Conservation (phyloP, 2,113 vertebrate species). For the Camarhynchus parvulus region DNA sequence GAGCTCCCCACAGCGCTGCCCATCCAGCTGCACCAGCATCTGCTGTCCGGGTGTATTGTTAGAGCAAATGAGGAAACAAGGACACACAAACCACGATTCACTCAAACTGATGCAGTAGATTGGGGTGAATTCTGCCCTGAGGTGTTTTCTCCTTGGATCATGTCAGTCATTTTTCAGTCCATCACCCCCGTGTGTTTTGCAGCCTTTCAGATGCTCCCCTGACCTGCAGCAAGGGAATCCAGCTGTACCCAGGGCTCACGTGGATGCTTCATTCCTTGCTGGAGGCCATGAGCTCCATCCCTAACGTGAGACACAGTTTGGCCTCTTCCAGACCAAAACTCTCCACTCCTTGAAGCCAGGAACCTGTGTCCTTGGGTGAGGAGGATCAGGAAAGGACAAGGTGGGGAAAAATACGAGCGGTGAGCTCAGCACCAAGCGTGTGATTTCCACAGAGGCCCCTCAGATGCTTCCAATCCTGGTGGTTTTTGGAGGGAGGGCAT, state of each 20-base stretch:
- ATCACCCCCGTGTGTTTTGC: background rate
- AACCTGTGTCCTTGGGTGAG: background rate
- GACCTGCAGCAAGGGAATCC: background rate
- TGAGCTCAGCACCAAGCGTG: slow-evolving; percentile 2
- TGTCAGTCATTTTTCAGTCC: background rate
- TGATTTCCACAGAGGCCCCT: slow-evolving; percentile 37
- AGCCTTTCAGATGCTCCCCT: background rate
- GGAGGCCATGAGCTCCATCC: background rate
- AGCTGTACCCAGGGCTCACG: background rate
- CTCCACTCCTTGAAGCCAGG: background rate
- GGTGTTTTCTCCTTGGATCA: background rate
- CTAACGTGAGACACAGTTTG: background rate
- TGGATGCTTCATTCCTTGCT: background rate
- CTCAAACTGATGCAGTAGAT: background rate
- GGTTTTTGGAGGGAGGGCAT: slow-evolving; percentile 8
- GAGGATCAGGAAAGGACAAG: slow-evolving; percentile 33
- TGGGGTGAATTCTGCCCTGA: background rate
- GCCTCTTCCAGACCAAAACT: background rate
- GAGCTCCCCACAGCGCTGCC: background rate
- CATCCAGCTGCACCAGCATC: background rate
- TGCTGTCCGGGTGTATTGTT: background rate
- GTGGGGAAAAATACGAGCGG: slow-evolving; percentile 8
- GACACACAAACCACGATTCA: background rate
- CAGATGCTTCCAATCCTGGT: background rate
- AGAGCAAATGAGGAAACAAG: background rate